These are phyloP conservation scores for Bacillus rossius DNA, from an alignment of 1,140 invertebrate genomes.

Conservation along the genomic window DNA sequence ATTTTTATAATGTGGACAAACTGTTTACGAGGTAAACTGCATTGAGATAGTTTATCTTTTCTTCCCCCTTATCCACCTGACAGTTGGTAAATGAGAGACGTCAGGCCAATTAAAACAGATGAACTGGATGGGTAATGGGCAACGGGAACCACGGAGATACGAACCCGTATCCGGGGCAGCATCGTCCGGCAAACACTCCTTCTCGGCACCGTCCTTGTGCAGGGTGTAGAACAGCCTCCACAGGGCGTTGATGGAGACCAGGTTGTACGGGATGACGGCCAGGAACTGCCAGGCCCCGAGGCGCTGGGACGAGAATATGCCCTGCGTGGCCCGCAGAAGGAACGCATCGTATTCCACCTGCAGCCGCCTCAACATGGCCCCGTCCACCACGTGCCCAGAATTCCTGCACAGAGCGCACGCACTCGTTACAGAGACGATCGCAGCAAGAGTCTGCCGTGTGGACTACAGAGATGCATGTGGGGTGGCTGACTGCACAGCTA, in stretches of 20 bases:
- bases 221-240: conserved; percentile 66
- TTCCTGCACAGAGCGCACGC: neutral
- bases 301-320: conserved; percentile 64
- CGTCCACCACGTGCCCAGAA: conserved; percentile 35
- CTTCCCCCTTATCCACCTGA: no score
- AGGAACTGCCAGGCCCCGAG: conserved; percentile 81
- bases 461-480: no score
- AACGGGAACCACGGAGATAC: no score
- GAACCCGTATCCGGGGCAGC: no score
- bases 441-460: no score
- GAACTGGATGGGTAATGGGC: no score
- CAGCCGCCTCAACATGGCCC: conserved; percentile 50
- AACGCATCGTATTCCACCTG: conserved; percentile 71
- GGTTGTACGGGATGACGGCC: conserved; percentile 66
- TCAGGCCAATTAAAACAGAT: no score
- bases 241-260: conserved; percentile 56
- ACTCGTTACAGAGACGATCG: neutral
- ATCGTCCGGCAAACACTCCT: neutral
- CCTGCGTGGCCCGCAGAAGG: conserved; percentile 60
- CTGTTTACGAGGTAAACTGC: no score
- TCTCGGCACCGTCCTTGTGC: conserved; percentile 41
- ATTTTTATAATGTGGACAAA: no score
- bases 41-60: no score
- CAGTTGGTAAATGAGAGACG: no score
- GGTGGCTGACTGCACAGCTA: no score